Evolutionary conservation across 2,888 invertebrate genomes (phyloP).

Genomic region (Sepioteuthis lessoniana): DNA sequence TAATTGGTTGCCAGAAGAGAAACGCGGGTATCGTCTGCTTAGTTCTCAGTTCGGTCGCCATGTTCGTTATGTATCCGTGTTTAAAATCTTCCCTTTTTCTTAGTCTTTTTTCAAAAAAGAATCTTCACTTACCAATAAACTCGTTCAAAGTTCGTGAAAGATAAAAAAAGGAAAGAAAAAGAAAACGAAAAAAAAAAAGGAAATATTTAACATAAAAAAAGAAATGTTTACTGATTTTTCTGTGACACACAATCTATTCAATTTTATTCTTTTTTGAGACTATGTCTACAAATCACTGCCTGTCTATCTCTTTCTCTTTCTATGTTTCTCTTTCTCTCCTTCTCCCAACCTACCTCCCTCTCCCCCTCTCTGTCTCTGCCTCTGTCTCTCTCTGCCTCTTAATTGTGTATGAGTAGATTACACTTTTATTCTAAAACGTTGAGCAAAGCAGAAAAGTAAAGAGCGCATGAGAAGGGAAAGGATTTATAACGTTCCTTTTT

Average conservation of each 20-base stretch:
- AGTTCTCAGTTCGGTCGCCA: neutral
- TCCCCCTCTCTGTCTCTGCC: neutral
- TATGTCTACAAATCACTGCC: neutral
- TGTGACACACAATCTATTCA: neutral
- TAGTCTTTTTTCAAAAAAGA: neutral
- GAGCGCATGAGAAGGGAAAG: neutral
- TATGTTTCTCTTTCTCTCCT: neutral
- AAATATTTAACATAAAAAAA: neutral
- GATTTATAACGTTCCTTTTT: neutral
- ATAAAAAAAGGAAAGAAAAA: neutral
- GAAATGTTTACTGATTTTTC: neutral
- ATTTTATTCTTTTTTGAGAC: neutral
- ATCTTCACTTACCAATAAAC: neutral
- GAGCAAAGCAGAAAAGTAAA: neutral
- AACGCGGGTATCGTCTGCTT: neutral
- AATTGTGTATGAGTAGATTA: neutral
- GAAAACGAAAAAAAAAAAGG: neutral
- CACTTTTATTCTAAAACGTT: neutral
- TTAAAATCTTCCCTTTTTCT: neutral
- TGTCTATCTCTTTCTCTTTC: neutral
- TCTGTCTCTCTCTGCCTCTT: neutral
- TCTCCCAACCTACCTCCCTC: too few relatives aligned
- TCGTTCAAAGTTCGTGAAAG: neutral
- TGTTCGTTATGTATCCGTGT: neutral
- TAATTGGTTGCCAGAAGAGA: neutral